Conservation (phyloP, 2,113 vertebrate genomes). For the Numida meleagris region DNA sequence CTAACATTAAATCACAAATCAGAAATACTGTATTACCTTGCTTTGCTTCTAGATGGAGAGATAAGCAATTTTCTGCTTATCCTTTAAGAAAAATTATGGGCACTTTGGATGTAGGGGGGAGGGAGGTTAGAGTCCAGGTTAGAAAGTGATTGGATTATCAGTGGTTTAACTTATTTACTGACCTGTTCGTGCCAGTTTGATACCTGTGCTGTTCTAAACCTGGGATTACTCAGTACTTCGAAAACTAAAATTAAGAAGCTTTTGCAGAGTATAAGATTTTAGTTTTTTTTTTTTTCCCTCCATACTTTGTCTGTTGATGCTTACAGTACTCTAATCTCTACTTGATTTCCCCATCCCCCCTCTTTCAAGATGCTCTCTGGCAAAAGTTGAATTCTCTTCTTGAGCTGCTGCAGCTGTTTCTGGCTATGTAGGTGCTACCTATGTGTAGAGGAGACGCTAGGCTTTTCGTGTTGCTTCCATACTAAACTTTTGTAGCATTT, state of each 20-base stretch:
- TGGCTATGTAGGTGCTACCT: conserved; percentile 64
- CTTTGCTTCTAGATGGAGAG: neutral
- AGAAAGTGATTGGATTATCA: neutral
- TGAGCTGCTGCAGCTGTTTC: conserved; percentile 54
- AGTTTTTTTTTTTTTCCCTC: neutral
- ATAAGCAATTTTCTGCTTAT: neutral
- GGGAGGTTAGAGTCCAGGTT: neutral
- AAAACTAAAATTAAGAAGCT: neutral
- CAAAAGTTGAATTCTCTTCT: neutral
- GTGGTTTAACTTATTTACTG: neutral
- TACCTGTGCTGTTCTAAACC: neutral
- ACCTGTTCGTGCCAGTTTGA: neutral
- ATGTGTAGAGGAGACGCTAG: conserved; percentile 16
- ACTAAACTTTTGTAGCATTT: conserved; percentile 57
- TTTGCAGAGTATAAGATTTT: neutral
- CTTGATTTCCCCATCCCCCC: neutral
- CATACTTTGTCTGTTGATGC: neutral
- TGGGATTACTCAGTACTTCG: neutral
- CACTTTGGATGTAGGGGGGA: fast-evolving
- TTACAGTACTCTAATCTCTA: conserved; percentile 45
- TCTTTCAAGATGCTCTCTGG: conserved; percentile 41
- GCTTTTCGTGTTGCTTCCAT: conserved; percentile 53
- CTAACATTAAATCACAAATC: neutral
- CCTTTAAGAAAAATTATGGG: neutral
- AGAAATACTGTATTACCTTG: neutral